These are phyloP conservation scores for Forbesichthys agassizii DNA, from an alignment of 2,113 vertebrate species.

Conservation along the genomic window DNA sequence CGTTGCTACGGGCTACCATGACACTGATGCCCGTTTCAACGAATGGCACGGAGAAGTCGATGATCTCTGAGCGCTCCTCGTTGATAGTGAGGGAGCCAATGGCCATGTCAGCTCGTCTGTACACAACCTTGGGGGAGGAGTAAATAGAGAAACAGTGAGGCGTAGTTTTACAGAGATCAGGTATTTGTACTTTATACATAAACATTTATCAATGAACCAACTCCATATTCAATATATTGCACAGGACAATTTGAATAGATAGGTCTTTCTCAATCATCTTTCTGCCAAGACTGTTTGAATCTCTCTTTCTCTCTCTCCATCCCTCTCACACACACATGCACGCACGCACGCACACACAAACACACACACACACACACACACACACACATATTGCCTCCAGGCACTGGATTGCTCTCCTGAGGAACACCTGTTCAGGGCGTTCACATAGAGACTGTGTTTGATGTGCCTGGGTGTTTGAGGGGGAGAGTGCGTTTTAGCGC, in stretches of 20 bases:
- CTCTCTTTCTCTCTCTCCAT: not conserved
- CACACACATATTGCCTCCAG: not conserved
- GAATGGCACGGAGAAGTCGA: slow-evolving; percentile 97
- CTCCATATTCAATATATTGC: too few relatives aligned
- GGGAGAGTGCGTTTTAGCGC: not conserved
- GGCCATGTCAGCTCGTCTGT: slow-evolving; percentile 95
- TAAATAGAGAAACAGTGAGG: slow-evolving; percentile 3
- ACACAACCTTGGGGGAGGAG: slow-evolving; percentile 84
- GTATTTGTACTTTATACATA: too few relatives aligned
- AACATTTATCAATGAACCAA: too few relatives aligned
- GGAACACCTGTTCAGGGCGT: slow-evolving; percentile 57
- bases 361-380: not conserved
- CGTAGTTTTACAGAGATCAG: not conserved
- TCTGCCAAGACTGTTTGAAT: not conserved
- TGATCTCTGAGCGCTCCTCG: slow-evolving; percentile 94
- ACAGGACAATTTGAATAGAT: too few relatives aligned
- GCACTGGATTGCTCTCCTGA: slow-evolving; percentile 27
- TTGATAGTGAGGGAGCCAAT: slow-evolving; percentile 99
- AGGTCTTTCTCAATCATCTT: not conserved
- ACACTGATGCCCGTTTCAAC: slow-evolving; percentile 98
- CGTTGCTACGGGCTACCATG: slow-evolving; percentile 97
- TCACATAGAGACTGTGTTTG: slow-evolving; percentile 41
- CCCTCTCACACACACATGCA: not conserved
- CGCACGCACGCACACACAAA: not conserved
- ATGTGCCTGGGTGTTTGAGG: slow-evolving; percentile 22